These are phyloP conservation scores for Ariopsis seemanni DNA, from an alignment of 2,113 vertebrate species.

Conservation along the genomic window DNA sequence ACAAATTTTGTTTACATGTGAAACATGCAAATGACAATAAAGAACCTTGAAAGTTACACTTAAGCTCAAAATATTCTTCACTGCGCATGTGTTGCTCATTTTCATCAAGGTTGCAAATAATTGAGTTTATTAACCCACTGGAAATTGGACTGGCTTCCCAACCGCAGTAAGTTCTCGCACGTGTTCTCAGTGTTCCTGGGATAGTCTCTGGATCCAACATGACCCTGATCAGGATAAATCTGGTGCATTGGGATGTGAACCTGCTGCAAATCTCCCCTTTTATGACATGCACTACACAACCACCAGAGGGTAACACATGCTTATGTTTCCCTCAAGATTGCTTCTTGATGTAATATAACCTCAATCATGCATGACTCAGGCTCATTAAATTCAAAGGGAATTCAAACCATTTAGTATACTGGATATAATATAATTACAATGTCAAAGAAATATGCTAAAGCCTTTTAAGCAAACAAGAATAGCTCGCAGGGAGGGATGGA, in stretches of 20 bases:
- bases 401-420: slow-evolving; percentile 11
- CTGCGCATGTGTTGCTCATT: not conserved
- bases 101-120: not conserved
- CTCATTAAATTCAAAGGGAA: not conserved
- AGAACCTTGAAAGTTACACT: not conserved
- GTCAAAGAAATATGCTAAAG: slow-evolving; percentile 20
- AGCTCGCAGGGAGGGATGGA: slow-evolving; percentile 25
- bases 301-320: slow-evolving; percentile 22
- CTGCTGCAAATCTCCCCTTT: not conserved
- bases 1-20: too few relatives aligned
- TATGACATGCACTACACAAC: not conserved
- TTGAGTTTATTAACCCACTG: not conserved
- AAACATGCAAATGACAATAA: too few relatives aligned
- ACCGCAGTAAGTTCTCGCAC: not conserved
- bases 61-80: not conserved
- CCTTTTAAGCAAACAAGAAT: slow-evolving; percentile 5
- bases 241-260: not conserved
- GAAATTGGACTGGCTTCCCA: not conserved
- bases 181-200: not conserved
- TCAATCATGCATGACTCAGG: not conserved
- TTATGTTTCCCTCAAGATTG: not conserved
- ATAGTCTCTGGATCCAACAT: not conserved
- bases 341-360: not conserved
- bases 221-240: not conserved
- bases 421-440: slow-evolving; percentile 15